Conservation (phyloP, 1,140 invertebrate genomes). For the Lethocerus indicus region DNA sequence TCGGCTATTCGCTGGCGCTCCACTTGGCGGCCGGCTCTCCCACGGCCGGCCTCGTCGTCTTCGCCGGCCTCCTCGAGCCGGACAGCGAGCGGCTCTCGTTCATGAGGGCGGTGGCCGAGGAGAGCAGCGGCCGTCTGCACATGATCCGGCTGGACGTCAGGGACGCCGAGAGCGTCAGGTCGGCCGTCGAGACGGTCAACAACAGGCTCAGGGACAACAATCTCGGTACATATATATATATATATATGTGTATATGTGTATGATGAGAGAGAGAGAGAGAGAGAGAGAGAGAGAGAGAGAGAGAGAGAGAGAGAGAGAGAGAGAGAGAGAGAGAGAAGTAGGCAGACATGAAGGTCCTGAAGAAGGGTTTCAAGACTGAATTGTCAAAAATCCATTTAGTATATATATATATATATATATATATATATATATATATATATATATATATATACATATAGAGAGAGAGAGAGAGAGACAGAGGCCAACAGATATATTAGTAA, state of each 20-base stretch:
- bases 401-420: no score
- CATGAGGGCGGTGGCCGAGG: slow-evolving; percentile 21
- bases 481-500: no score
- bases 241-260: no score
- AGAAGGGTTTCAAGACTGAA: background rate
- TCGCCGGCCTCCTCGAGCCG: slow-evolving; percentile 47
- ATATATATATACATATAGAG: no score
- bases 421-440: no score
- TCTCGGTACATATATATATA: no score
- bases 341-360: background rate
- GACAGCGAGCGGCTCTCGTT: slow-evolving; percentile 24
- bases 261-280: background rate
- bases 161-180: slow-evolving; percentile 33
- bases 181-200: slow-evolving; percentile 26
- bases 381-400: background rate
- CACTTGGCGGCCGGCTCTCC: no score
- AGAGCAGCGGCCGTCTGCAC: slow-evolving; percentile 22
- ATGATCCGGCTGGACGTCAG: slow-evolving; percentile 48
- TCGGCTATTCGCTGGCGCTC: slow-evolving; percentile 55
- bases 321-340: background rate
- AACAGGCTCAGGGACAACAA: slow-evolving; percentile 22
- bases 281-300: background rate
- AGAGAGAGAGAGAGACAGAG: no score
- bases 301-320: background rate
- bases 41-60: slow-evolving; percentile 39